These are phyloP conservation scores for Anguilla megastoma DNA, from an alignment of 2,797 vertebrate genomes.

Conservation along the genomic window DNA sequence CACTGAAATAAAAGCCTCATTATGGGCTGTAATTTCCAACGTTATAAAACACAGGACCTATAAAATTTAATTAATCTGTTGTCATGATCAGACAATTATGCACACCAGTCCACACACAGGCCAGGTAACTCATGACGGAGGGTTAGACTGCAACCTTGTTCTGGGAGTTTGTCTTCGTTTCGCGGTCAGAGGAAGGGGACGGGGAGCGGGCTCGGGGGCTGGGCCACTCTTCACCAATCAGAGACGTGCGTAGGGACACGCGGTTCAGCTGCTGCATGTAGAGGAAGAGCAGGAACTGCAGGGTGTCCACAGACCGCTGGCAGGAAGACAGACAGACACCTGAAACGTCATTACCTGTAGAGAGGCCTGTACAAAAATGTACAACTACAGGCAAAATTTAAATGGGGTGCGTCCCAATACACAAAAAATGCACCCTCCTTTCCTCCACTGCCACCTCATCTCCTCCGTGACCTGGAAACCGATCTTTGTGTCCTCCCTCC, in stretches of 20 bases:
- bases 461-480: no score
- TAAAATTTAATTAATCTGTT: neutral
- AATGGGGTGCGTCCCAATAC: no score
- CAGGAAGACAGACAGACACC: neutral
- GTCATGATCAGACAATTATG: neutral
- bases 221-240: conserved; percentile 96
- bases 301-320: conserved; percentile 88
- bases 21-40: neutral
- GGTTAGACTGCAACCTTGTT: conserved; percentile 78
- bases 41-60: neutral
- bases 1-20: neutral
- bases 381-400: neutral
- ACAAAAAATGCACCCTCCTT: no score
- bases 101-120: neutral
- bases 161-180: conserved; percentile 76
- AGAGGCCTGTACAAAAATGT: neutral
- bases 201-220: conserved; percentile 74
- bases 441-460: no score
- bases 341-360: neutral
- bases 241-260: conserved; percentile 84
- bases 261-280: conserved; percentile 91
- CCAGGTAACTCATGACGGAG: neutral
- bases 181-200: conserved; percentile 72
- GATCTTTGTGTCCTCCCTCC: no score
- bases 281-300: conserved; percentile 95